A percentile compares a stretch with the other conserved stretches of the same genome.
phyloP scores from a whole-genome alignment of 1,140 invertebrate genomes.

The Cotesia glomerata region DNA sequence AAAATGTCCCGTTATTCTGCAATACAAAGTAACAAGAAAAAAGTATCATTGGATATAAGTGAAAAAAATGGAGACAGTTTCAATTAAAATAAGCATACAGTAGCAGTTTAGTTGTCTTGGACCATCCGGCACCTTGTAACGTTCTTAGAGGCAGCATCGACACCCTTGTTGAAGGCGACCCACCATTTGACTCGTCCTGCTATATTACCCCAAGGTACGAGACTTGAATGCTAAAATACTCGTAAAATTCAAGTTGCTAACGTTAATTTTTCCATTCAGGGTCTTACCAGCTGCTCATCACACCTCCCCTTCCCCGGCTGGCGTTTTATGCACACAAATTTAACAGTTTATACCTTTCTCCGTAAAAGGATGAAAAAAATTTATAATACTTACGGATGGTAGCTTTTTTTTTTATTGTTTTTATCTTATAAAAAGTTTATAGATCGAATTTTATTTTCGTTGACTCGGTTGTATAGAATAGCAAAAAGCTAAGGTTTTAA shows the following conservation, averaged over 20 bases:
- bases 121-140: constrained; percentile 19
- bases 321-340: constrained; percentile 35
- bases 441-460: no score
- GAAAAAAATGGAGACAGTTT: constrained; percentile 52
- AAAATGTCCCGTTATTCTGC: no score
- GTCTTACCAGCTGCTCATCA: constrained; percentile 26
- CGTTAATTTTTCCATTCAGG: constrained; percentile 48
- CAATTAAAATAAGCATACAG: constrained; percentile 64
- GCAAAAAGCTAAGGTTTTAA: no score
- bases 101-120: constrained; percentile 25
- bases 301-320: no score
- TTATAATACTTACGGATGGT: no score
- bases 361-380: no score
- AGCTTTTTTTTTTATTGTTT: no score
- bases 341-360: background rate
- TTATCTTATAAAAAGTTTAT: no score
- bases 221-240: constrained; percentile 59
- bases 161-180: constrained; percentile 12
- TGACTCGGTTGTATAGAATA: no score
- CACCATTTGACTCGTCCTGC: constrained; percentile 15
- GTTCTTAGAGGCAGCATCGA: constrained; percentile 35
- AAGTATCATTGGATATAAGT: constrained; percentile 4
- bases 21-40: no score
- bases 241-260: constrained; percentile 47
- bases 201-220: constrained; percentile 58